Evolutionary conservation across 2,797 vertebrate species (phyloP), one percentile per base, ranked within the genome.

Genomic region (Rhinogobio ventralis): DNA sequence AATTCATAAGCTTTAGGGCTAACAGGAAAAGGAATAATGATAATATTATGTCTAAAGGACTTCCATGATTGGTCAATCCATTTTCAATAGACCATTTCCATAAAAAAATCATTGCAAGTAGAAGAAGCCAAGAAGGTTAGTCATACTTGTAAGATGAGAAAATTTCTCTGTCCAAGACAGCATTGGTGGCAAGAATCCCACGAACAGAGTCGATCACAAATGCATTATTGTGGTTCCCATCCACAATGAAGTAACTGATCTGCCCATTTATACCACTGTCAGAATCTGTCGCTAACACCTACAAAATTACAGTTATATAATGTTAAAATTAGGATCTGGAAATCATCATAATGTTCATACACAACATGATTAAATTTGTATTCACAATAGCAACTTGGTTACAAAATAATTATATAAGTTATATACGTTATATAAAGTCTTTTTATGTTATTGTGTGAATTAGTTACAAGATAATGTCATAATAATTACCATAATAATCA

Each of bases 261-360:
- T 97, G 95, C 42, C 97, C 95, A 4, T 96, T 97, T 75, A 93
- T 45, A 2, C 96, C 96, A 19, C 94, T 94, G 92, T 99, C 98
- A 79, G 91, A 91, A 84, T 99, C 97, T 11, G 93, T 91, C 0
- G 97, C 97, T 90, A 95, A 95, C 81, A 98, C 93, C 98, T 99
- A 90, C 25, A 88, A 45, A 53, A 79, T 81, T 76, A 7, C 30
- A 3, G 62, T 4, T 0, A 75, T 33, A 36, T 36, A 39, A 36
- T 36, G 20, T 53, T 74, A 45, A 60, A 82, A 45, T 53, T 14
- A 13, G 11, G 42, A 77, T 53, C 55, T 28, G 9, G 17, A 45
- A 60, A 42, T n/a, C 13, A 9, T 39, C 14, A n/a, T 57, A n/a
- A 80, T 25, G 10, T 57, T 15, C 51, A 30, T 23, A 30, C n/a